A percentile compares a stretch with the other conserved stretches of the same genome.
These are phyloP conservation scores for Lepilemur ruficaudatus DNA, from an alignment of 2,797 vertebrate species.

Conservation along the genomic window DNA sequence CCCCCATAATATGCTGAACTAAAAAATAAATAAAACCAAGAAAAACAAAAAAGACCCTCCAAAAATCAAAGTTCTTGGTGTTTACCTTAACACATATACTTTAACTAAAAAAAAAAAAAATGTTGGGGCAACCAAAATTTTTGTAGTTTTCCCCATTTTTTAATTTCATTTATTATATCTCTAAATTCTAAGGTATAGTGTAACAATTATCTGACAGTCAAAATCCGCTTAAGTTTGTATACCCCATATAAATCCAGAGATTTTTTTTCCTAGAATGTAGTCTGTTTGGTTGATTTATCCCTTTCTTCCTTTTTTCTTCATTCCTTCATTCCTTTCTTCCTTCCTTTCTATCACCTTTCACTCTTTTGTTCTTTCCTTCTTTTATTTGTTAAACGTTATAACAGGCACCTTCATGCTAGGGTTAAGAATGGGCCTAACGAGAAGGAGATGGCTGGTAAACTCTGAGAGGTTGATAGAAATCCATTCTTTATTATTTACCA, in stretches of 20 bases:
- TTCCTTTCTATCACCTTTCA: neutral
- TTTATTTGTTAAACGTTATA: neutral
- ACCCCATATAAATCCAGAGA: neutral
- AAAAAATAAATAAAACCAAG: too few species aligned
- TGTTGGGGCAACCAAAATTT: neutral
- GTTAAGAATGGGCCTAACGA: neutral
- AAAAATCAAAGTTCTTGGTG: neutral
- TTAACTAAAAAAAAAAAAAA: neutral
- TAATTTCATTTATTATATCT: neutral
- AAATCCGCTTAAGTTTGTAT: neutral
- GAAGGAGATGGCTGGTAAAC: neutral
- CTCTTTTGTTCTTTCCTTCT: neutral
- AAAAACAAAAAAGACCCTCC: too few species aligned
- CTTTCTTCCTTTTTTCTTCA: neutral
- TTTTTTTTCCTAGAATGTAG: neutral
- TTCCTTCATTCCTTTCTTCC: neutral
- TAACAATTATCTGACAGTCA: neutral
- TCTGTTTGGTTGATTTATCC: neutral
- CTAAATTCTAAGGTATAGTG: neutral
- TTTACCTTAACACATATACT: neutral
- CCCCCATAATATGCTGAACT: too few species aligned
- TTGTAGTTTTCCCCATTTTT: neutral
- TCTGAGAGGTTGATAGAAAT: neutral
- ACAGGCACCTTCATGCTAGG: neutral
- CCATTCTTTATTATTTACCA: neutral